A percentile compares a stretch with the other conserved stretches of the same genome.
phyloP scores from a whole-genome alignment of 1,140 invertebrate genomes.

The Melipona quadrifasciata region DNA sequence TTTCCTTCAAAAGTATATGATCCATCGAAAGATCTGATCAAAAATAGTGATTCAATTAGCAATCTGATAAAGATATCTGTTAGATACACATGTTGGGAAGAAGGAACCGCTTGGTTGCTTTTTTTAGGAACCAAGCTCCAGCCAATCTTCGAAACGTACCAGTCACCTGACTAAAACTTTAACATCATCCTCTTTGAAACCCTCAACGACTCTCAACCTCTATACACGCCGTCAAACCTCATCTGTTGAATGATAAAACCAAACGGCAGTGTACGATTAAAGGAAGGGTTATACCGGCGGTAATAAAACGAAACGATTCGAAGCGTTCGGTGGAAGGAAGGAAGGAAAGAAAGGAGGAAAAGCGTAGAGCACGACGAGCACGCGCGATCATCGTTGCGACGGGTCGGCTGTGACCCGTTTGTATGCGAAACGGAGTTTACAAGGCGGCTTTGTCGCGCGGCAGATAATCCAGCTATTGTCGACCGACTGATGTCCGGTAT shows the following conservation, averaged over 20 bases:
- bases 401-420: slow-evolving; percentile 16
- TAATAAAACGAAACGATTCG: background rate
- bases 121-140: rapidly evolving
- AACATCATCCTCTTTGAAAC: background rate
- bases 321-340: background rate
- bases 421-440: slow-evolving; percentile 55
- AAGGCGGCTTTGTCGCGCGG: slow-evolving; percentile 56
- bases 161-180: background rate
- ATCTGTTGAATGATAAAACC: background rate
- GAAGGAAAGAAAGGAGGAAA: background rate
- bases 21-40: no score
- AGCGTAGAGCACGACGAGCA: background rate
- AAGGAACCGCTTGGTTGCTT: no score
- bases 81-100: background rate
- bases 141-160: background rate
- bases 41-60: no score
- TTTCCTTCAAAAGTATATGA: no score
- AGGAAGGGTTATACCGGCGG: background rate
- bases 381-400: slow-evolving; percentile 12
- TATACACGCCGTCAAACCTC: background rate
- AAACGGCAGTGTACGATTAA: background rate
- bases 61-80: no score
- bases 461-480: slow-evolving; percentile 67
- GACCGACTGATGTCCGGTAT: slow-evolving; percentile 50
- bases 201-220: background rate